These are phyloP conservation scores for Entomobrya proxima DNA, from an alignment of 2,888 invertebrate species.

Conservation along the genomic window DNA sequence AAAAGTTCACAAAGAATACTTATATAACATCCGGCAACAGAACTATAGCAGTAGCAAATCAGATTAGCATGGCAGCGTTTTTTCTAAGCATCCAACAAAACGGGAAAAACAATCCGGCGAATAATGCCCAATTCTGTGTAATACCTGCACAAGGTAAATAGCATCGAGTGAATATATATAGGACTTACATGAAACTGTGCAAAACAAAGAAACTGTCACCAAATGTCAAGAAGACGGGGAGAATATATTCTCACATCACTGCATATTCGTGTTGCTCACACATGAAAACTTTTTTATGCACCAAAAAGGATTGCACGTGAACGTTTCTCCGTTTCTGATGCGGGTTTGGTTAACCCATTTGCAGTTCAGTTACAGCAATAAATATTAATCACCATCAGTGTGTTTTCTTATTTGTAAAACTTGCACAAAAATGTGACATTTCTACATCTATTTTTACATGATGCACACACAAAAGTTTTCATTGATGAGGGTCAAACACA, in stretches of 20 bases:
- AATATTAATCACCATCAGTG: background rate
- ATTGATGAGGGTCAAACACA: too few relatives aligned
- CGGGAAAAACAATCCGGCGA: background rate
- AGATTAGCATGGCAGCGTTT: too few relatives aligned
- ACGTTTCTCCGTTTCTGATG: background rate
- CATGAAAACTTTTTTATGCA: slow-evolving; percentile 34
- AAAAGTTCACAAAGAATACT: too few relatives aligned
- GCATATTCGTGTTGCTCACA: slow-evolving; percentile 13
- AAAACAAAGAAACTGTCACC: slow-evolving; percentile 59
- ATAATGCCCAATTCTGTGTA: too few relatives aligned
- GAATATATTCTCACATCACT: slow-evolving; percentile 15
- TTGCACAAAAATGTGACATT: background rate
- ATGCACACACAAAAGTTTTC: too few relatives aligned
- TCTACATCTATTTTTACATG: background rate
- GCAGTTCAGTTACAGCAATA: background rate
- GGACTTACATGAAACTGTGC: background rate
- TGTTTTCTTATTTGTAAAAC: background rate
- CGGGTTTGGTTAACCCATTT: background rate
- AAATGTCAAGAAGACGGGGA: slow-evolving; percentile 47
- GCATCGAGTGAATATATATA: background rate
- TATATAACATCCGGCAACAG: too few relatives aligned
- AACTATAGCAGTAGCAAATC: too few relatives aligned
- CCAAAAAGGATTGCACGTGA: background rate
- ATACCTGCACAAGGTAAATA: too few relatives aligned
- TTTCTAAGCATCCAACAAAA: too few relatives aligned